Percentiles rank a stretch among this genome's conserved stretches.
phyloP scores from a whole-genome alignment of 1,140 invertebrate species.

The Papilio aristodemus region DNA sequence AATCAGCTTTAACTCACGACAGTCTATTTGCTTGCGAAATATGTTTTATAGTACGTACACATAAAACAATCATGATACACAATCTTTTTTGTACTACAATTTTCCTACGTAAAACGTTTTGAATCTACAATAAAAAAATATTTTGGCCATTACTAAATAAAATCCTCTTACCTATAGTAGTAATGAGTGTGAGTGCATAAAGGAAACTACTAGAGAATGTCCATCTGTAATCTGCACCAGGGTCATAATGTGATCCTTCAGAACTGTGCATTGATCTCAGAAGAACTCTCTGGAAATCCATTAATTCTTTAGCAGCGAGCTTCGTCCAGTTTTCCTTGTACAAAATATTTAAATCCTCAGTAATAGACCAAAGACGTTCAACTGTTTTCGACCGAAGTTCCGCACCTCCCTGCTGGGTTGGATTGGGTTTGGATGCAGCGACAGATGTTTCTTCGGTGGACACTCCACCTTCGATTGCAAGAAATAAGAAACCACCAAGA shows the following conservation, averaged over 20 bases:
- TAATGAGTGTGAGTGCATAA: conserved; percentile 97
- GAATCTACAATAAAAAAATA: no score
- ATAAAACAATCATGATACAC: no score
- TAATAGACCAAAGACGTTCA: conserved; percentile 94
- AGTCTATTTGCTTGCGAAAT: no score
- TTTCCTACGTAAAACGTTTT: no score
- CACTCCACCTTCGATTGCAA: conserved; percentile 89
- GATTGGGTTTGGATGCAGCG: conserved; percentile 82
- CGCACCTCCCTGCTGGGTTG: conserved; percentile 75
- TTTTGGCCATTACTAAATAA: background rate
- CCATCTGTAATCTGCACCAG: conserved; percentile 87
- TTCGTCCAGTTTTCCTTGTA: conserved; percentile 97
- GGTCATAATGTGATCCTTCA: conserved; percentile 46
- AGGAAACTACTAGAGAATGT: conserved; percentile 95
- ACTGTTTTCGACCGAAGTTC: conserved; percentile 84
- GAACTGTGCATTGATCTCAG: conserved; percentile 67
- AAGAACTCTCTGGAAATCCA: conserved; percentile 88
- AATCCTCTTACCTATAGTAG: conserved; percentile 91
- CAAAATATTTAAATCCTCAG: conserved; percentile 95
- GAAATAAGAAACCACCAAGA: conserved; percentile 95
- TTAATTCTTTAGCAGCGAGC: conserved; percentile 89
- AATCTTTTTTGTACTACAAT: no score
- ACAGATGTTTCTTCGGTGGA: conserved; percentile 80
- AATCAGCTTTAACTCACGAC: no score
- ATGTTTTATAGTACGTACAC: no score